Percentiles rank a stretch among this genome's conserved stretches.
phyloP scores from a whole-genome alignment of 2,113 vertebrate genomes.

The Prunella fulvescens region DNA sequence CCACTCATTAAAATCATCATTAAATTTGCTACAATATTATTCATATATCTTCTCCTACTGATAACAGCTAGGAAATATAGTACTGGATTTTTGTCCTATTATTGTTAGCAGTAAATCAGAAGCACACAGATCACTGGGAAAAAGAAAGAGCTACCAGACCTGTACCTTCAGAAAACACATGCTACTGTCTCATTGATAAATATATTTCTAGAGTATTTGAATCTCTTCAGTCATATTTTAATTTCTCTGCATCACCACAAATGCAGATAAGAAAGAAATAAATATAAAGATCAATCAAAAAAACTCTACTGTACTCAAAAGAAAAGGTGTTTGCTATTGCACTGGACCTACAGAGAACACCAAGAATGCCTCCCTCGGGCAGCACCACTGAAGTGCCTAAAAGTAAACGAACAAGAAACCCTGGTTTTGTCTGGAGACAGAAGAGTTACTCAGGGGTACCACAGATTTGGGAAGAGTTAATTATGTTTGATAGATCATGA shows the following conservation, averaged over 20 bases:
- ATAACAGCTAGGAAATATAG: neutral
- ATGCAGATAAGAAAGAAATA: neutral
- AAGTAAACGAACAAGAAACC: neutral
- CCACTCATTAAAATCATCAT: rapidly evolving
- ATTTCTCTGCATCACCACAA: neutral
- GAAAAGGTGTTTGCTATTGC: neutral
- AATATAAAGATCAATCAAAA: neutral
- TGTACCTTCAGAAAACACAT: neutral
- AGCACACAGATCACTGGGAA: neutral
- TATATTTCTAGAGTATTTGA: neutral
- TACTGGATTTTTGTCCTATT: neutral
- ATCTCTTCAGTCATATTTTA: neutral
- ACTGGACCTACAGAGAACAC: neutral
- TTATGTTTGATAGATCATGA: neutral
- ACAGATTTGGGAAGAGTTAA: neutral
- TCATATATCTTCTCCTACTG: neutral
- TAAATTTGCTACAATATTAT: neutral
- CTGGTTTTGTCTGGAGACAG: neutral
- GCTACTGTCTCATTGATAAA: neutral
- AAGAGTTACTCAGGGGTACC: neutral
- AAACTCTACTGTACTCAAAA: neutral
- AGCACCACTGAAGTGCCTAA: neutral
- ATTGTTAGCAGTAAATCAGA: neutral
- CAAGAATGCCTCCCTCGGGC: rapidly evolving
- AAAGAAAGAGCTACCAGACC: neutral